These are phyloP conservation scores for Clistopyga incitator DNA, from an alignment of 2,888 invertebrate genomes.

Conservation along the genomic window DNA sequence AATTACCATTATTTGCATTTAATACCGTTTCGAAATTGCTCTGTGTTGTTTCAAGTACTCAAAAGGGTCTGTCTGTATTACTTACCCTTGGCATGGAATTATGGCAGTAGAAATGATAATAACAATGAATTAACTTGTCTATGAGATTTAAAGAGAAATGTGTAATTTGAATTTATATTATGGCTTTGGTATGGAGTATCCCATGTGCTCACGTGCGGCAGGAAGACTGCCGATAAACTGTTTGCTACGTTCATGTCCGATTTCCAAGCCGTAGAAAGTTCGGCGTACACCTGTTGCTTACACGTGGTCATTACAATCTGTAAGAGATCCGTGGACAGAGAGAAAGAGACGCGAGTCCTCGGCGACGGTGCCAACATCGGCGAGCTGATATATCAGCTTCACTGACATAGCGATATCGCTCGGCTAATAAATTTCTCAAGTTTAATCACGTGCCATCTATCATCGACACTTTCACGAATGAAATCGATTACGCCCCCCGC, in stretches of 20 bases:
- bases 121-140: too few relatives aligned
- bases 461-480: slow-evolving; percentile 48
- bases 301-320: slow-evolving; percentile 37
- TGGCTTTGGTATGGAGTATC: too few relatives aligned
- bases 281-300: slow-evolving; percentile 61
- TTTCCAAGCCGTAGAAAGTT: slow-evolving; percentile 67
- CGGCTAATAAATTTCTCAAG: slow-evolving; percentile 39
- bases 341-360: not conserved
- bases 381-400: slow-evolving; percentile 10
- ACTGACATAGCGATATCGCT: not conserved
- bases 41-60: not conserved
- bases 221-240: slow-evolving; percentile 59
- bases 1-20: slow-evolving; percentile 1
- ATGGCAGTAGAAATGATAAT: too few relatives aligned
- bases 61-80: too few relatives aligned
- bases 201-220: slow-evolving; percentile 6
- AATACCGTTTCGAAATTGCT: not conserved
- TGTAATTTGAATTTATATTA: too few relatives aligned
- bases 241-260: slow-evolving; percentile 38
- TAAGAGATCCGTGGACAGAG: not conserved
- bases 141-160: too few relatives aligned
- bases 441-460: slow-evolving; percentile 2
- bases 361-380: not conserved
- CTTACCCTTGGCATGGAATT: too few relatives aligned
- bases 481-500: not conserved